Conservation (phyloP, 1,140 invertebrate species). For the Caenorhabditis briggsae region DNA sequence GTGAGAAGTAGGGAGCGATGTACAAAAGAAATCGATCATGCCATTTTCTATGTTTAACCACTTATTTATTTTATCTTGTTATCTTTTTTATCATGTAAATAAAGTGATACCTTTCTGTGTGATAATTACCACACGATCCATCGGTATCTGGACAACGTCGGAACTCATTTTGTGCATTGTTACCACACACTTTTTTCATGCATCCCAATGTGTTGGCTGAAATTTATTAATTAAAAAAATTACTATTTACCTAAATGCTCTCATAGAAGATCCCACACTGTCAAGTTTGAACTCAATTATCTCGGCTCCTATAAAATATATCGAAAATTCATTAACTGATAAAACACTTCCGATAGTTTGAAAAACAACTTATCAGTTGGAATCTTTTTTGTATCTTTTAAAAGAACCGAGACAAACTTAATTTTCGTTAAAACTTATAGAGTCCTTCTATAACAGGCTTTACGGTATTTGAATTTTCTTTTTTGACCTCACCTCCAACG, state of each 20-base stretch:
- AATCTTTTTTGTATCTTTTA: too few relatives aligned
- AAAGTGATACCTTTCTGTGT: constrained; percentile 57
- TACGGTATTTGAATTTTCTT: neutral
- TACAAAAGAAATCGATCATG: constrained; percentile 45
- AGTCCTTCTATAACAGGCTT: neutral
- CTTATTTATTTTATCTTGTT: neutral
- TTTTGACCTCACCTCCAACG: neutral
- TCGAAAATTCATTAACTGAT: too few relatives aligned
- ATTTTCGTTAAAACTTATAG: too few relatives aligned
- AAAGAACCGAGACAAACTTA: too few relatives aligned
- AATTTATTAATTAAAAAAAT: neutral
- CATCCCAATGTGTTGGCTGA: constrained; percentile 56
- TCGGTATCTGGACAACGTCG: constrained; percentile 63
- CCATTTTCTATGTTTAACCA: constrained; percentile 42
- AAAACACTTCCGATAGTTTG: too few relatives aligned
- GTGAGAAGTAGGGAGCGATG: neutral
- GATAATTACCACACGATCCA: constrained; percentile 65
- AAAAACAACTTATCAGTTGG: too few relatives aligned
- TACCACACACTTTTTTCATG: constrained; percentile 63
- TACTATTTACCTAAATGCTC: too few relatives aligned
- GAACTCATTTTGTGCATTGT: constrained; percentile 59
- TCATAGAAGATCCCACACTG: too few relatives aligned
- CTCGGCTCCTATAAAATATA: too few relatives aligned
- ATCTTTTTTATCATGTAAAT: neutral
- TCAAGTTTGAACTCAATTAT: too few relatives aligned